Evolutionary conservation across 2,113 vertebrate species (phyloP), one percentile per base, ranked within the genome.

Genomic region (Percina caprodes): DNA sequence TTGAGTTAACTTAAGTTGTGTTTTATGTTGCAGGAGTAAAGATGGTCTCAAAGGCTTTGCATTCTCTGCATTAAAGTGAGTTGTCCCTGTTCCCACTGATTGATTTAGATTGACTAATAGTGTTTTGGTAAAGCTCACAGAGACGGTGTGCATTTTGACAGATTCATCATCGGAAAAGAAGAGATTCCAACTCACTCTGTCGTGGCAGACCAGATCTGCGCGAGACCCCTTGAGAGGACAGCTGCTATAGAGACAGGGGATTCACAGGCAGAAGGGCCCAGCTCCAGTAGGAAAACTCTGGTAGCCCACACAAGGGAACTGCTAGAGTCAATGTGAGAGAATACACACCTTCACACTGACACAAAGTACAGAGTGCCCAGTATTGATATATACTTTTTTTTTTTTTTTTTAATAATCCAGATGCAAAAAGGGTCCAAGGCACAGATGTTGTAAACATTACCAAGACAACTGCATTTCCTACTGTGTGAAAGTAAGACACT

Each of bases 381-480:
- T 8, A 23, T 39, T 82, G 3, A 82, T 42, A 6, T 30, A 6
- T 42, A 11, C 10, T 2, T 42, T 19, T 14, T 2, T 54, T 55
- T 85, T 82, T 90, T 30, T 26, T 58, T 9, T 65, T 23, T 15
- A 21, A 54, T 91, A 33, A 88, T 95, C 85, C 93, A 99, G 98
- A 96, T 99, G 98, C 94, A 98, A 96, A 92, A 95, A 93, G 63
- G 98, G 98, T 86, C 98, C 98, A 75, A 96, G 98, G 79, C 98
- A 99, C 94, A 96, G 97, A 93, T 99, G 98, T 92, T 99, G 98
- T 93, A 99, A 97, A 92, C 98, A 99, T 93, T 96, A 98, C 77
- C 96, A 97, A 83, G 98, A 99, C 95, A 99, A 98, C 93, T 99
- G 98, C 93, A 96, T 99, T 83, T 97, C 97, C 61, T 99, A 99